Evolutionary conservation across 2,888 invertebrate genomes (phyloP).

Genomic region (Erebia ligea): DNA sequence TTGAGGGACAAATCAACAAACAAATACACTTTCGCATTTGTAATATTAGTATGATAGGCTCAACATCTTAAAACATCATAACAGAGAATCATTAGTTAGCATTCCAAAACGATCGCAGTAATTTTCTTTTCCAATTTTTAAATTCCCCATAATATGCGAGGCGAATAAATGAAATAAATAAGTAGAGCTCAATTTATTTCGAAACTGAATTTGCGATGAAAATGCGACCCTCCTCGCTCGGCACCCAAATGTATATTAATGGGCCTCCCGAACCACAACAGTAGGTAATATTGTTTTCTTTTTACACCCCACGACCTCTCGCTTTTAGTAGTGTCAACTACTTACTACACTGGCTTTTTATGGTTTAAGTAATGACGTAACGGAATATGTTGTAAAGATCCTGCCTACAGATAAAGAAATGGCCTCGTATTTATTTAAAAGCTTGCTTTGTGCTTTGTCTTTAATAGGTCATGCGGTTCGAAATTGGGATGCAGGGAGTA

Average conservation of each 20-base stretch:
- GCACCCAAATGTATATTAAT: slow-evolving; percentile 78
- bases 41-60: not conserved
- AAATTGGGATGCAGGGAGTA: not conserved
- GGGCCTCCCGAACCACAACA: slow-evolving; percentile 67
- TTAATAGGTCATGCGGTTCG: not conserved
- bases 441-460: slow-evolving; percentile 6
- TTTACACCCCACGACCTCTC: slow-evolving; percentile 68
- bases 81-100: slow-evolving; percentile 11
- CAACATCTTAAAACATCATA: not conserved
- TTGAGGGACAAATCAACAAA: too few species aligned
- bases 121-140: slow-evolving; percentile 21
- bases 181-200: slow-evolving; percentile 67
- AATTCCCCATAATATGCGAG: slow-evolving; percentile 25
- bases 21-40: too few species aligned
- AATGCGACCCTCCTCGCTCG: slow-evolving; percentile 58
- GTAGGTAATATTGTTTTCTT: slow-evolving; percentile 73
- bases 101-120: slow-evolving; percentile 11
- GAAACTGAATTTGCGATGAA: slow-evolving; percentile 70
- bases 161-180: slow-evolving; percentile 47
- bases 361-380: slow-evolving; percentile 64
- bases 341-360: slow-evolving; percentile 67
- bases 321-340: slow-evolving; percentile 76
- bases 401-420: slow-evolving; percentile 23
- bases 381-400: slow-evolving; percentile 39
- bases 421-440: slow-evolving; percentile 4